Evolutionary conservation across 2,888 invertebrate species (phyloP).

Genomic region (Kryphioiulus occultus): DNA sequence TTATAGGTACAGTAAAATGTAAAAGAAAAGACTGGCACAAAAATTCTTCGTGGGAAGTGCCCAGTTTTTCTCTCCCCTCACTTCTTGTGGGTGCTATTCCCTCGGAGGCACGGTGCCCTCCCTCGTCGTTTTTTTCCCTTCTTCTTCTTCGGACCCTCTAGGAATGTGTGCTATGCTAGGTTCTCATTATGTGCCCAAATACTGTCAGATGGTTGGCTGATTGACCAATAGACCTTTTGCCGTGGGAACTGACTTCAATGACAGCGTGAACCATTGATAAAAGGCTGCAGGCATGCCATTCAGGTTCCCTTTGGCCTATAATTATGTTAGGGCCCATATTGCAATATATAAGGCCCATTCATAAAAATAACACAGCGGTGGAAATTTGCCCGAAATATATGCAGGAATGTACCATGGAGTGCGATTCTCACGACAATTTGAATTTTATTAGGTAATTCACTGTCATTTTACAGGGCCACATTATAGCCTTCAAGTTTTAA

Average conservation of each 20-base stretch:
- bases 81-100: slow-evolving; percentile 39
- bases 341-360: slow-evolving; percentile 29
- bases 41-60: slow-evolving; percentile 46
- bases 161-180: slow-evolving; percentile 45
- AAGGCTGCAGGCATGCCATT: slow-evolving; percentile 46
- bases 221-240: slow-evolving; percentile 51
- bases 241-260: slow-evolving; percentile 49
- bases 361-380: slow-evolving; percentile 22
- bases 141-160: slow-evolving; percentile 33
- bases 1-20: slow-evolving; percentile 1
- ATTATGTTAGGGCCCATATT: slow-evolving; percentile 44
- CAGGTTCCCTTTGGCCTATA: slow-evolving; percentile 35
- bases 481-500: not conserved
- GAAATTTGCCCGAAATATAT: slow-evolving; percentile 27
- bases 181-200: slow-evolving; percentile 49
- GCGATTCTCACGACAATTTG: not conserved
- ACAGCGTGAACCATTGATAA: slow-evolving; percentile 49
- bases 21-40: slow-evolving; percentile 40
- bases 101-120: slow-evolving; percentile 38
- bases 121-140: slow-evolving; percentile 31
- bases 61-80: slow-evolving; percentile 44
- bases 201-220: slow-evolving; percentile 50
- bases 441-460: not conserved
- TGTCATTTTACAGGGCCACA: not conserved
- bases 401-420: slow-evolving; percentile 37